phyloP scores from a whole-genome alignment of 2,113 vertebrate species.

The Hydrolagus affinis region DNA sequence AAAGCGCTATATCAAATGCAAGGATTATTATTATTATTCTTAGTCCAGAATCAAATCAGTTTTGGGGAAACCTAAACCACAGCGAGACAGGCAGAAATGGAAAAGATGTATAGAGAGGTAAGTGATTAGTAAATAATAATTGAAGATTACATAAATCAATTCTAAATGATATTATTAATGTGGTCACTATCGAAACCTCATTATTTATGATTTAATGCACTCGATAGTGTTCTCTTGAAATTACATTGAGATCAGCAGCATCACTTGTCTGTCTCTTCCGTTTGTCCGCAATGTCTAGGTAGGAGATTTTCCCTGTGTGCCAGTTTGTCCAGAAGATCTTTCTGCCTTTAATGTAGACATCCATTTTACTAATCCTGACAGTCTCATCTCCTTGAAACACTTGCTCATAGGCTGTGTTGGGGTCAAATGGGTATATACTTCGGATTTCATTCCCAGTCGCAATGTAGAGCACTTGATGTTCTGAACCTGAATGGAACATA shows the following conservation, averaged over 20 bases:
- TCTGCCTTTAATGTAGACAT: constrained; percentile 81
- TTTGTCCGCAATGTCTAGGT: constrained; percentile 74
- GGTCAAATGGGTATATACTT: constrained; percentile 97
- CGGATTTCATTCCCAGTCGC: constrained; percentile 98
- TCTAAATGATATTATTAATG: constrained; percentile 12
- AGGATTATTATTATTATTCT: no score
- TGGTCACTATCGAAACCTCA: not conserved
- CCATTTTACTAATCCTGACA: constrained; percentile 94
- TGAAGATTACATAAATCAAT: not conserved
- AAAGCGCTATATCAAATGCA: no score
- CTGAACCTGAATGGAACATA: constrained; percentile 83
- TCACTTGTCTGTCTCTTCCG: constrained; percentile 77
- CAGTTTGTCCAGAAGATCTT: constrained; percentile 98
- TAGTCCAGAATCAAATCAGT: not conserved
- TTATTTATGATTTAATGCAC: not conserved
- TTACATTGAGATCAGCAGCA: constrained; percentile 37
- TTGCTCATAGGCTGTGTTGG: constrained; percentile 83
- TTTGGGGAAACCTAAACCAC: not conserved
- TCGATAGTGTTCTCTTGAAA: constrained; percentile 12
- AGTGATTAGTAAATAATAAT: not conserved
- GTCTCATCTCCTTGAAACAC: constrained; percentile 93
- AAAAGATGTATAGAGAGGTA: not conserved
- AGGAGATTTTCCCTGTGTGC: constrained; percentile 95
- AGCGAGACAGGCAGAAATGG: not conserved
- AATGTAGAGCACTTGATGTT: constrained; percentile 97